Conservation (phyloP, 2,888 invertebrate species). For the Serrognathus titanus region DNA sequence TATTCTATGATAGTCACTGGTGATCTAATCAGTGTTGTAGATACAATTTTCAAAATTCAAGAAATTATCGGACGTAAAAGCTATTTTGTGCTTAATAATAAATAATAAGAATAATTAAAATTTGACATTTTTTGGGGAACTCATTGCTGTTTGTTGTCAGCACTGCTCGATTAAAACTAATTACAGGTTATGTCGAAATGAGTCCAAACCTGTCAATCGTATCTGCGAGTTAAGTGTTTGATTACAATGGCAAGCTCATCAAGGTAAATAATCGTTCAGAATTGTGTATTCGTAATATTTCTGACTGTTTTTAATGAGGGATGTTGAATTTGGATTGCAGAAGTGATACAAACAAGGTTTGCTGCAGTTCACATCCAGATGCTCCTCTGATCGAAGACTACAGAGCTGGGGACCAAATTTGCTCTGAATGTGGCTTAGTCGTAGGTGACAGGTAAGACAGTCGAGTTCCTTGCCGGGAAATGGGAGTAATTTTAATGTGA, state of each 20-base stretch:
- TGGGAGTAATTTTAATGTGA: slow-evolving; percentile 6
- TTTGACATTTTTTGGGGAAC: no score
- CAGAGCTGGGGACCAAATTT: slow-evolving; percentile 97
- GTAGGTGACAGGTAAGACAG: slow-evolving; percentile 87
- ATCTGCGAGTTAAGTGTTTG: not conserved
- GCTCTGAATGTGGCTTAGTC: slow-evolving; percentile 98
- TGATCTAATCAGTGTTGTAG: no score
- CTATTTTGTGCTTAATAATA: no score
- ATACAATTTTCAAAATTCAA: no score
- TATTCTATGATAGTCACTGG: no score
- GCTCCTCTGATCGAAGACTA: slow-evolving; percentile 96
- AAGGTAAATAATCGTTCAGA: slow-evolving; percentile 52
- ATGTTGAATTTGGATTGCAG: slow-evolving; percentile 33
- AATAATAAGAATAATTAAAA: no score
- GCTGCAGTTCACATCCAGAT: slow-evolving; percentile 93
- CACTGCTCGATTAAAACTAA: no score
- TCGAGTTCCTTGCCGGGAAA: not conserved
- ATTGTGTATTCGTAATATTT: not conserved
- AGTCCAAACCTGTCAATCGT: no score
- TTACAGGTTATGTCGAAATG: no score
- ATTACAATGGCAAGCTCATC: slow-evolving; percentile 63
- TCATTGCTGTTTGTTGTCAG: no score
- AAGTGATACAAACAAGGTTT: slow-evolving; percentile 72
- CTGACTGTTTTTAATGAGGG: not conserved
- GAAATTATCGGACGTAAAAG: no score